A percentile compares a stretch with the other conserved stretches of the same genome.
These are phyloP conservation scores for Cyprinus carpio DNA, from an alignment of 2,113 vertebrate species.

Conservation along the genomic window DNA sequence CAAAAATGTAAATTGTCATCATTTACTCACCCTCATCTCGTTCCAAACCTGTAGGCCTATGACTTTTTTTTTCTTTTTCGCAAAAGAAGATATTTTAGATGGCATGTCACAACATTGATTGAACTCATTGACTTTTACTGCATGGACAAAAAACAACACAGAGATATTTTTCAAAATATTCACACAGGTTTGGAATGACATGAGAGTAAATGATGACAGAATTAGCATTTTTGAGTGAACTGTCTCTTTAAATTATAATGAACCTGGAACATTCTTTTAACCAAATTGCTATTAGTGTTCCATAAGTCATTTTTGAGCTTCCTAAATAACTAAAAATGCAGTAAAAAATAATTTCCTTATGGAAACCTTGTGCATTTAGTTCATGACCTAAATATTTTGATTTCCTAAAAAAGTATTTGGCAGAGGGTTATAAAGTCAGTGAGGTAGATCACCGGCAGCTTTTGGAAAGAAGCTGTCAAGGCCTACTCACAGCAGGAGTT, in stretches of 20 bases:
- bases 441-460: background rate
- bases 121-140: background rate
- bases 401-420: conserved; percentile 22
- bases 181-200: background rate
- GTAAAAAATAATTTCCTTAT: background rate
- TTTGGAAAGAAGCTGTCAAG: conserved; percentile 30
- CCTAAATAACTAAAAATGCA: background rate
- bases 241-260: background rate
- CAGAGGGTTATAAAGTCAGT: background rate
- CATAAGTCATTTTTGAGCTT: background rate
- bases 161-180: background rate
- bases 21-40: background rate
- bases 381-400: conserved; percentile 30
- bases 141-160: background rate
- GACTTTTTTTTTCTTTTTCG: background rate
- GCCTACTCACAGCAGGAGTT: conserved; percentile 40
- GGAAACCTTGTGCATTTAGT: conserved; percentile 14
- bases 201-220: background rate
- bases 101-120: background rate
- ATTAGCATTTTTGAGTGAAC: background rate
- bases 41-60: background rate
- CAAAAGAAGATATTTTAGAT: background rate
- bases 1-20: background rate
- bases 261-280: background rate
- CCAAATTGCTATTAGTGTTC: background rate